A percentile compares a stretch with the other conserved stretches of the same genome.
Evolutionary conservation across 1,140 invertebrate genomes (phyloP).

Genomic region (Linepithema humile): DNA sequence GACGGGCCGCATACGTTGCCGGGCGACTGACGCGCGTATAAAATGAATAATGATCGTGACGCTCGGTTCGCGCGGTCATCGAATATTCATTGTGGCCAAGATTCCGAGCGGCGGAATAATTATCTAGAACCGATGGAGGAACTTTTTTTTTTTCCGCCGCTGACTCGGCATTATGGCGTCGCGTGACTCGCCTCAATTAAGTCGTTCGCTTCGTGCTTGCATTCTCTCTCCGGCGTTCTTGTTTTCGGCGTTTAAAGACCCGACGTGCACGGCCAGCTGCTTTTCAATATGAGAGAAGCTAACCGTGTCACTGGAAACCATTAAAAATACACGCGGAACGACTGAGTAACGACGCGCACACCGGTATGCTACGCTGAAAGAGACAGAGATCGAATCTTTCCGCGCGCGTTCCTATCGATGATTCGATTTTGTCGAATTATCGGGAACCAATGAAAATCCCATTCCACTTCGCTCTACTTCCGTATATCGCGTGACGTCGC

Average conservation of each 20-base stretch:
- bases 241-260: constrained; percentile 44
- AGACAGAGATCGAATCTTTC: constrained; percentile 1
- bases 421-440: constrained; percentile 27
- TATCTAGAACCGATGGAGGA: constrained; percentile 7
- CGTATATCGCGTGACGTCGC: constrained; percentile 46
- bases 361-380: neutral
- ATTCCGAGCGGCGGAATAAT: constrained; percentile 44
- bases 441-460: constrained; percentile 41
- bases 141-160: neutral
- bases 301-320: constrained; percentile 37
- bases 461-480: constrained; percentile 39
- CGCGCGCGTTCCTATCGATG: neutral
- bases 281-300: neutral
- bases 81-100: constrained; percentile 44
- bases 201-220: constrained; percentile 34
- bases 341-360: neutral
- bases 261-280: neutral
- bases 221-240: constrained; percentile 12
- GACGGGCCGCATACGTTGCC: neutral
- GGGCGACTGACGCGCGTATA: neutral
- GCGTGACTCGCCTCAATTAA: constrained; percentile 48
- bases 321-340: constrained; percentile 3
- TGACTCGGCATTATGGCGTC: constrained; percentile 30
- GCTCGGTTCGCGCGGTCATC: constrained; percentile 9
- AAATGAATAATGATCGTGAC: constrained; percentile 45